These are phyloP conservation scores for Turritopsis rubra DNA, from an alignment of 30 jellyfish, hydroid and myxozoan genomes.

Conservation along the genomic window DNA sequence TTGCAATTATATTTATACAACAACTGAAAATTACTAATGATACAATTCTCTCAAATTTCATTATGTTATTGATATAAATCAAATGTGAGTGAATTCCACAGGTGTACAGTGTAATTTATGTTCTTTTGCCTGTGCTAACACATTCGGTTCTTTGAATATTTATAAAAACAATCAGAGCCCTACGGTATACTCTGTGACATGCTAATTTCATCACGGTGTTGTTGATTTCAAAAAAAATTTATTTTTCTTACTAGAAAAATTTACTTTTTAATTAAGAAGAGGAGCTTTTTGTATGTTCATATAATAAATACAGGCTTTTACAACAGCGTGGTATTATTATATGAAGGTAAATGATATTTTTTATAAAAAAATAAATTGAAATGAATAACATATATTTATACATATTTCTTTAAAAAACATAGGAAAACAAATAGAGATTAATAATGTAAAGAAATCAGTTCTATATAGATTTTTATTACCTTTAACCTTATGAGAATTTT, in stretches of 20 bases:
- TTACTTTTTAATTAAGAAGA: background rate
- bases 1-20: background rate
- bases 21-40: background rate
- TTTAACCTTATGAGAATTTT: no score
- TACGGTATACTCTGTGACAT: background rate
- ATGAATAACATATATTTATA: background rate
- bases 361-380: no score
- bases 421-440: background rate
- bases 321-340: background rate
- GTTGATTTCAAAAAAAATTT: background rate
- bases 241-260: background rate
- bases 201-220: background rate
- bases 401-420: background rate
- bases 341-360: background rate
- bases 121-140: no score
- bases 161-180: background rate
- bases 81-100: background rate
- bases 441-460: background rate
- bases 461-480: background rate
- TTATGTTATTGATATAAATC: background rate
- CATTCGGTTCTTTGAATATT: no score
- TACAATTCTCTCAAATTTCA: background rate
- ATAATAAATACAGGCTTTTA: background rate
- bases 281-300: background rate
- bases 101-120: background rate